Conservation (phyloP, 1,140 invertebrate genomes). For the Drosophila nebulosa region DNA sequence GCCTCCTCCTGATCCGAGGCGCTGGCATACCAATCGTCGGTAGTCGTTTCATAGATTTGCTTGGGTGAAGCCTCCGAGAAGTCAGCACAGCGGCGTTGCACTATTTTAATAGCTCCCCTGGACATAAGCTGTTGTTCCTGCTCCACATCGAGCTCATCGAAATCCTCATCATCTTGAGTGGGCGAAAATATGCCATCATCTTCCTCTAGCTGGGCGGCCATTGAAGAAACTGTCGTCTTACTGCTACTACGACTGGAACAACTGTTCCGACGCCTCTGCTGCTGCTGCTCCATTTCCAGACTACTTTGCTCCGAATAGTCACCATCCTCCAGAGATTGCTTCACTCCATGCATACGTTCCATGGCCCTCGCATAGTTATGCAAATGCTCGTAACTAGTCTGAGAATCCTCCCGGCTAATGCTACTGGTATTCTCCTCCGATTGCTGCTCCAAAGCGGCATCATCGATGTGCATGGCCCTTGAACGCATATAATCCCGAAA, state of each 20-base stretch:
- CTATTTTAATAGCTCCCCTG: slow-evolving; percentile 44
- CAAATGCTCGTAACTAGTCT: slow-evolving; percentile 66
- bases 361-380: slow-evolving; percentile 53
- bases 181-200: slow-evolving; percentile 68
- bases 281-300: slow-evolving; percentile 34
- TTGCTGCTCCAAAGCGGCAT: slow-evolving; percentile 57
- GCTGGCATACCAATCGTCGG: slow-evolving; percentile 85
- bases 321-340: slow-evolving; percentile 27
- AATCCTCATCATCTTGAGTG: slow-evolving; percentile 56
- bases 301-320: slow-evolving; percentile 51
- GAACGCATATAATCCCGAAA: slow-evolving; percentile 76
- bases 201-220: slow-evolving; percentile 34
- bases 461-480: slow-evolving; percentile 67
- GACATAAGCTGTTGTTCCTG: slow-evolving; percentile 41
- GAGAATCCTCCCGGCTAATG: slow-evolving; percentile 68
- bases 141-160: slow-evolving; percentile 46
- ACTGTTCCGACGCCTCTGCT: slow-evolving; percentile 34
- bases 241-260: slow-evolving; percentile 31
- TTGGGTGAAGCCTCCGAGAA: slow-evolving; percentile 75
- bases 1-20: slow-evolving; percentile 84
- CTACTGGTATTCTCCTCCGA: slow-evolving; percentile 71
- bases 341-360: slow-evolving; percentile 57
- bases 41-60: slow-evolving; percentile 81
- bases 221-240: slow-evolving; percentile 21
- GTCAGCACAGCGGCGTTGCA: slow-evolving; percentile 55